phyloP scores from a whole-genome alignment of 2,113 vertebrate species.

The Nothobranchius kuhntae region DNA sequence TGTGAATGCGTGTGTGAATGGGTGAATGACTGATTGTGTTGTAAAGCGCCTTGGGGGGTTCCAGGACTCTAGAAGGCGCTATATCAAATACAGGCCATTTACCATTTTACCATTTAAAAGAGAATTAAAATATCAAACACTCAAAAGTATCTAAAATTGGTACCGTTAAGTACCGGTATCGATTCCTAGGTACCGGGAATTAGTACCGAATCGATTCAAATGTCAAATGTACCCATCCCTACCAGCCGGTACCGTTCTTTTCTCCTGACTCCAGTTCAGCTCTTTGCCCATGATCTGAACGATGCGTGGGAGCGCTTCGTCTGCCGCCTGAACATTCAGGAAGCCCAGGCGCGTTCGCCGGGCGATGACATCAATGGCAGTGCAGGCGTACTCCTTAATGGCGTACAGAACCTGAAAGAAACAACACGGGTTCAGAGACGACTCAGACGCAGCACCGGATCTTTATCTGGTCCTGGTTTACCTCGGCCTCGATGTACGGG shows the following conservation, averaged over 20 bases:
- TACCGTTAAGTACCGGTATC: no score
- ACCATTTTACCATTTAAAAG: no score
- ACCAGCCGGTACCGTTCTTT: constrained; percentile 76
- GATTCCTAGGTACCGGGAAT: no score
- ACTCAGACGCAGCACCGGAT: neutral
- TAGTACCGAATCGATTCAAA: no score
- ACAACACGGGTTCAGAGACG: neutral
- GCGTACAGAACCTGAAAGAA: constrained; percentile 86
- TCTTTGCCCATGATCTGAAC: constrained; percentile 94
- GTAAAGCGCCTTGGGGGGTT: no score
- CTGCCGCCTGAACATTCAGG: constrained; percentile 95
- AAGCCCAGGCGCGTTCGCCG: constrained; percentile 92
- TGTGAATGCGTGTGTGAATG: no score
- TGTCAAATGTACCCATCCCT: no score
- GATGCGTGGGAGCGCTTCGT: constrained; percentile 92
- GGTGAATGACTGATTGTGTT: no score
- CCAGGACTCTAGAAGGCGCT: no score
- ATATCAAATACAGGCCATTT: no score
- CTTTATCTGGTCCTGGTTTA: constrained; percentile 32
- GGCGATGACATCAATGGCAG: constrained; percentile 91
- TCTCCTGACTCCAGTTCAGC: constrained; percentile 88
- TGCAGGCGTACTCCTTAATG: constrained; percentile 93
- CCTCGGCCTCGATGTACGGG: constrained; percentile 97
- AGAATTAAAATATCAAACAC: no score
- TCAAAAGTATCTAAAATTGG: no score